Evolutionary conservation across 2,797 vertebrate genomes (phyloP).

Genomic region (Acanthurus lineatus): DNA sequence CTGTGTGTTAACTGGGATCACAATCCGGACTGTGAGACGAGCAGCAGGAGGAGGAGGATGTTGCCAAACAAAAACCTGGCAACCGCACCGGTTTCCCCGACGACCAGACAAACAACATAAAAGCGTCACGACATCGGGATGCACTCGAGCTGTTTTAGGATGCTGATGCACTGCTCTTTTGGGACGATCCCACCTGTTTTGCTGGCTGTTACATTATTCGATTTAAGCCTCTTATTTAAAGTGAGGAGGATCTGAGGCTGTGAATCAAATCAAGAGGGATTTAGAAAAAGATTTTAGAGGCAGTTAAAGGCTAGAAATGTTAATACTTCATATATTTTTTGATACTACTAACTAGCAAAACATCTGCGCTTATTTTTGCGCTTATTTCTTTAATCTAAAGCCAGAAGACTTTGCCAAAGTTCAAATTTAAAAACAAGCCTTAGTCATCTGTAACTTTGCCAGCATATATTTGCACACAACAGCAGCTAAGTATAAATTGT

Average conservation of each 20-base stretch:
- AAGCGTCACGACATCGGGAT: background rate
- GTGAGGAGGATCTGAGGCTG: background rate
- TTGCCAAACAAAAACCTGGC: constrained; percentile 22
- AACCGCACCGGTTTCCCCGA: background rate
- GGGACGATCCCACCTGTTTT: background rate
- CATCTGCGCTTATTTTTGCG: no score
- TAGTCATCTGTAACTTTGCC: background rate
- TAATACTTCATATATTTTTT: background rate
- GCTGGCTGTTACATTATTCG: background rate
- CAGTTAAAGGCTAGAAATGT: no score
- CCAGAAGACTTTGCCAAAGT: no score
- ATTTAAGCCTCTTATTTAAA: constrained; percentile 7
- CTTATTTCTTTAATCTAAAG: background rate
- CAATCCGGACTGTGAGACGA: constrained; percentile 15
- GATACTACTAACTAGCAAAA: no score
- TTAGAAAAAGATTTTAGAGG: background rate
- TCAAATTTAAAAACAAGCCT: constrained; percentile 7
- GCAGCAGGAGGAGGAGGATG: background rate
- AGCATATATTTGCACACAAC: background rate
- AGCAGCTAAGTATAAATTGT: background rate
- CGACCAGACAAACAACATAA: constrained; percentile 26
- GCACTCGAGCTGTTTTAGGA: constrained; percentile 7
- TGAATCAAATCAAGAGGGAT: background rate
- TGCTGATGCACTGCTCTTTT: background rate
- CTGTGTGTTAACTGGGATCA: background rate